Percentiles rank a stretch among this genome's conserved stretches.
Evolutionary conservation across 2,888 invertebrate genomes (phyloP).

Genomic region (Aleiodes alternator): DNA sequence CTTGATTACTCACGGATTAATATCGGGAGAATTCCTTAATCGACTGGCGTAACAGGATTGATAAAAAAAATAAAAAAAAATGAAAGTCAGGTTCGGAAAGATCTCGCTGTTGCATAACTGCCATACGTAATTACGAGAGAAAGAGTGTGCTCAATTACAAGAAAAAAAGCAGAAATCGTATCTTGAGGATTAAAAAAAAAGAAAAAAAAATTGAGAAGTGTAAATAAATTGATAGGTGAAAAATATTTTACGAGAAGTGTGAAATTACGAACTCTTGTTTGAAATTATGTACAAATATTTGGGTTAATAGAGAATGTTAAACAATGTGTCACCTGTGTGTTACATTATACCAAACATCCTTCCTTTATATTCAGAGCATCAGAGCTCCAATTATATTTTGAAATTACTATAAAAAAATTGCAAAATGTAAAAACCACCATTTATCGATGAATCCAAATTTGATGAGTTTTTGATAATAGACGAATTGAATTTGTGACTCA

Average conservation of each 20-base stretch:
- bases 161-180: conserved; percentile 3
- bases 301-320: conserved; percentile 3
- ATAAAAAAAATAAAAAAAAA: conserved; percentile 28
- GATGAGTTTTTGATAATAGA: neutral
- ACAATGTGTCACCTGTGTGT: conserved; percentile 19
- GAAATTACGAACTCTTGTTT: conserved; percentile 22
- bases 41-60: conserved; percentile 14
- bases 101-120: conserved; percentile 41
- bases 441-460: neutral
- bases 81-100: conserved; percentile 42
- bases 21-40: conserved; percentile 30
- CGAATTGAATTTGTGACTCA: neutral
- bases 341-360: conserved; percentile 25
- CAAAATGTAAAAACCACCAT: neutral
- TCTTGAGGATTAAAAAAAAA: no score
- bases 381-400: conserved; percentile 15
- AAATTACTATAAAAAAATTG: neutral
- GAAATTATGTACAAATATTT: neutral
- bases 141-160: conserved; percentile 31
- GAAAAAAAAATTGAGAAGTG: no score
- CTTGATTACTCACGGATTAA: conserved; percentile 39
- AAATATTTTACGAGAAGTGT: neutral
- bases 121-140: conserved; percentile 40
- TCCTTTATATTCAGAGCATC: neutral
- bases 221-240: no score